phyloP scores from a whole-genome alignment of 1,140 invertebrate genomes.

The Bombus cullumanus region DNA sequence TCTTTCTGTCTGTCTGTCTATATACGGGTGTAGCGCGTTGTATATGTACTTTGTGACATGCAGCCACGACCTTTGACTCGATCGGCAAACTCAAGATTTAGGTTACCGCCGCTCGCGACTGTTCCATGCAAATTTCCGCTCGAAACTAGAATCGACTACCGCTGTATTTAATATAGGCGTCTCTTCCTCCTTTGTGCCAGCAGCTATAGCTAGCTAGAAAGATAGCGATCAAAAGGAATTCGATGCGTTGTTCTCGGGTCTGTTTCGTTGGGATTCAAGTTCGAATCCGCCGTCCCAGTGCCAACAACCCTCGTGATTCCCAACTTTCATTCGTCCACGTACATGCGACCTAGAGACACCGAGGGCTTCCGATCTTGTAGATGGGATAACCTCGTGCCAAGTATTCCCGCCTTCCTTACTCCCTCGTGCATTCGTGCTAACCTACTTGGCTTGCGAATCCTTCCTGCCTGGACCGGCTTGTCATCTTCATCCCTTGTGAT shows the following conservation, averaged over 20 bases:
- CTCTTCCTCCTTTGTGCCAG: conserved; percentile 8
- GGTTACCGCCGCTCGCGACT: conserved; percentile 54
- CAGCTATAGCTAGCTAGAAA: neutral
- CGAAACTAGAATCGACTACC: neutral
- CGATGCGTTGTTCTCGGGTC: neutral
- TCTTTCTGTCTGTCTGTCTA: neutral
- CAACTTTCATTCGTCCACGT: conserved; percentile 13
- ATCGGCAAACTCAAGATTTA: conserved; percentile 59
- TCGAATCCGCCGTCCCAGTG: conserved; percentile 20
- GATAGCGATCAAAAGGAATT: conserved; percentile 1
- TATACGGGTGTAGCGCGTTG: neutral
- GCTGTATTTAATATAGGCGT: neutral
- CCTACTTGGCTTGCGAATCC: conserved; percentile 39
- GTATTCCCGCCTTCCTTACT: conserved; percentile 7
- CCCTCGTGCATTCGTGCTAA: conserved; percentile 3
- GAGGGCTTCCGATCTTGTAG: conserved; percentile 21
- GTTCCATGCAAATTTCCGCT: conserved; percentile 41
- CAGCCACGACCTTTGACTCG: conserved; percentile 54
- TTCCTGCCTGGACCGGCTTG: neutral
- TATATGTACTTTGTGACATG: conserved; percentile 46
- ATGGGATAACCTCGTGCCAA: conserved; percentile 41
- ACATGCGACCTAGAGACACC: conserved; percentile 53
- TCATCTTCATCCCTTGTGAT: conserved; percentile 28
- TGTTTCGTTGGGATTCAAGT: neutral
- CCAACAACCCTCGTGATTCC: conserved; percentile 56